Evolutionary conservation across 1,140 invertebrate genomes (phyloP), one percentile per base, ranked within the genome.

Genomic region (Araneus ventricosus): DNA sequence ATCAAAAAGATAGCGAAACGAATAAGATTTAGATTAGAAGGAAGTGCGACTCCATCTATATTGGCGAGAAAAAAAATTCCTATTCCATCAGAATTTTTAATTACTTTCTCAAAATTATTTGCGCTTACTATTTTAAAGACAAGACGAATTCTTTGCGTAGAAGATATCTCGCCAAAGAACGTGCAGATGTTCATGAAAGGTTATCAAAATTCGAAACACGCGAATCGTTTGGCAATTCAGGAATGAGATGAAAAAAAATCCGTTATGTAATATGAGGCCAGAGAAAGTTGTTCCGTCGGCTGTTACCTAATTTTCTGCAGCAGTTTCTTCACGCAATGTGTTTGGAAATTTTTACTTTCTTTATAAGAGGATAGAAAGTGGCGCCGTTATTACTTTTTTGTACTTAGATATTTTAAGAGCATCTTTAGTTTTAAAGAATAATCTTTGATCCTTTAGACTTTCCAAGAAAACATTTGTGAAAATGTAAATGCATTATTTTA

Each of bases 131-230:
- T 75, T 4, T 17, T 2, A 30, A 27, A 70, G 63, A 70, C 6
- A 10, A n/a, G 10, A 37, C 3, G 4, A 75, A 75, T 75, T 75
- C 70, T 30, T 30, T 0, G 5, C 5, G 34, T 34, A 75, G 8
- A 63, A n/a, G 27, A 8, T 8, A 7, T 34, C 4, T 30, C 20
- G 30, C 4, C 20, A 34, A 75, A 3, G 14, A 34, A 75, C 6
- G 4, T 34, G 70, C 27, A 75, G 20, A 75, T 30, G 30, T 75
- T 14, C 34, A 0, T 4, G 30, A 75, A 75, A 20, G 2, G 8
- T 75, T 34, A 37, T 75, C 30, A 75, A 75, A 10, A 75, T 75
- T 75, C 70, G 34, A 37, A 75, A 34, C 70, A 75, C 70, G 70
- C 34, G 14, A 75, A 75, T 75, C 70, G 17, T 75, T 75, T 75